Base-by-base conservation (phyloP, 64 coral and sea anemone species). In the Dendronephthya gigantea region DNA sequence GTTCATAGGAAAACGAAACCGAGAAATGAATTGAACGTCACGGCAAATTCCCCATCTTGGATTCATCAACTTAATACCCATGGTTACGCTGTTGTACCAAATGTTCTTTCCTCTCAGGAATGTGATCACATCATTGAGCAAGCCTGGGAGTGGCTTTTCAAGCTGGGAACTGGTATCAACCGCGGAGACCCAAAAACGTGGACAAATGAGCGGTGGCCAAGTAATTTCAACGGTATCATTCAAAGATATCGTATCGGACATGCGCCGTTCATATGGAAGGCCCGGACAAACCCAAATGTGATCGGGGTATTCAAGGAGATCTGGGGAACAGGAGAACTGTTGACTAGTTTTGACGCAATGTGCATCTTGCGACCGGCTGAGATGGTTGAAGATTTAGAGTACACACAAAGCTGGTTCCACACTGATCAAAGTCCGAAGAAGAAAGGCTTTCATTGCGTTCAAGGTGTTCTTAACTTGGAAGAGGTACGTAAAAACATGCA, bases 391-490 rank as follows among this genome's bases (percentile, higher is more conserved):
- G 19, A 22, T n/a, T n/a, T 66, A 30, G 58, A 66, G 14, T 22
- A 66, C 19, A 66, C 58, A n/a, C 29, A 5, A 66, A 22, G 29
- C 22, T 66, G 58, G 58, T 66, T 66, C 22, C 58, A 66, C 58
- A 66, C 58, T n/a, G 58, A 66, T 30, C 58, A 66, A 15, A 66
- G 58, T 66, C 58, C 58, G 22, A 66, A 30, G 29, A 66, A 66
- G 29, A 15, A 66, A 17, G 58, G 58, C 19, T 30, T 66, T 66
- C 58, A 66, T 30, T 66, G 58, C 29, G 58, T 66, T 3, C 58
- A 66, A 66, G 58, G 58, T n/a, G 58, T 66, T 66, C 58, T 66
- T 22, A 66, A 66, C 58, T 66, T 66, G 58, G 58, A 66, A 66
- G 14, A 66, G 19, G 29, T 66, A 7, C 6, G 58, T 45, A 45